Conservation (phyloP, 2,113 vertebrate species). For the Leptocoma aspasia region DNA sequence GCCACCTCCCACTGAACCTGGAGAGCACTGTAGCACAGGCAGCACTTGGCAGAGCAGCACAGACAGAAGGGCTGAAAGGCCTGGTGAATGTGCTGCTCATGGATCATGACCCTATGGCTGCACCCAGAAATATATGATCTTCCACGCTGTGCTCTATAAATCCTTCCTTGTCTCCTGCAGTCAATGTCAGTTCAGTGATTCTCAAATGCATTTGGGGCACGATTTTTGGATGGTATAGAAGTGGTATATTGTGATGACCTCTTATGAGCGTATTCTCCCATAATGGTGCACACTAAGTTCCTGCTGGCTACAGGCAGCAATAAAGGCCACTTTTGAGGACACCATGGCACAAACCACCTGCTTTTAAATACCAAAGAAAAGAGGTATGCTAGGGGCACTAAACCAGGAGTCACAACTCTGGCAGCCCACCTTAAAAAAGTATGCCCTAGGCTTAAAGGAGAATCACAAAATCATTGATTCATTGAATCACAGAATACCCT, state of each 20-base stretch:
- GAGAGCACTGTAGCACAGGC: background rate
- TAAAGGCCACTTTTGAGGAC: background rate
- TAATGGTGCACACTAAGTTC: background rate
- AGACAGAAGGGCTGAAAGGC: background rate
- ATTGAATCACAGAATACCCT: background rate
- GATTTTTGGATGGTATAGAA: background rate
- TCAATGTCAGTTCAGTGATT: background rate
- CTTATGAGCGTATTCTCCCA: background rate
- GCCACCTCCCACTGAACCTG: background rate
- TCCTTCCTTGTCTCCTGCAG: background rate
- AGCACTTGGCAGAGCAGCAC: background rate
- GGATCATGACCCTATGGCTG: background rate
- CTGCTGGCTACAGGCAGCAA: background rate
- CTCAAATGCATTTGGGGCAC: fast-evolving
- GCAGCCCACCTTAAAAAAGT: background rate
- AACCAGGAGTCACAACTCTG: background rate
- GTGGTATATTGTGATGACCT: background rate
- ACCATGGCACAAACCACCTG: background rate
- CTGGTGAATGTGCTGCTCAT: background rate
- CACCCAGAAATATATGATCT: background rate
- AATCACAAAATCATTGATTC: background rate
- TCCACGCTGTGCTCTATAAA: background rate
- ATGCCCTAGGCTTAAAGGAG: background rate
- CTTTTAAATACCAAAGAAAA: background rate
- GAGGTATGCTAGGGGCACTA: background rate